Evolutionary conservation across 2,113 vertebrate genomes (phyloP).

Genomic region (Boulengeromyrus knoepffleri): DNA sequence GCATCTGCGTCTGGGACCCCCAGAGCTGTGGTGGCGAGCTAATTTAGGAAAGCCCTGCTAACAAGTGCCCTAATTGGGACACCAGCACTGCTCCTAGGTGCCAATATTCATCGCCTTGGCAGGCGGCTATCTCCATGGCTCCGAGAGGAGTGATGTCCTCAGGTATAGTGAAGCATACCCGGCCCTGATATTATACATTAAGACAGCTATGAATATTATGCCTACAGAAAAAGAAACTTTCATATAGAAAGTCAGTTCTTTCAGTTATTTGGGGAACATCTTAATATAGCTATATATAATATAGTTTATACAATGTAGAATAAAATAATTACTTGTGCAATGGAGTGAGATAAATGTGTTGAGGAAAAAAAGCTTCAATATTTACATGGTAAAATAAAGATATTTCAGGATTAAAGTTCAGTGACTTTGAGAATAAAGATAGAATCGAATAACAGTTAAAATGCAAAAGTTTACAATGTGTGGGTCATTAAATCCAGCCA

Average conservation of each 20-base stretch:
- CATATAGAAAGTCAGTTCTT: neutral
- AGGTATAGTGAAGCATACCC: neutral
- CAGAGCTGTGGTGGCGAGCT: neutral
- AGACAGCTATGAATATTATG: neutral
- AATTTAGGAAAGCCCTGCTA: neutral
- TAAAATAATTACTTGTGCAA: neutral
- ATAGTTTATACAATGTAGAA: neutral
- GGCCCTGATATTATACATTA: neutral
- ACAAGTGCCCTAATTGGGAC: constrained; percentile 1
- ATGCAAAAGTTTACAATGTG: neutral
- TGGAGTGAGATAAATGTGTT: neutral
- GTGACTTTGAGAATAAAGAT: neutral
- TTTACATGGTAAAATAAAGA: neutral
- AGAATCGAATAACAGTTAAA: neutral
- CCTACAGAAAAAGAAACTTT: neutral
- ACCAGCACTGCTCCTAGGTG: neutral
- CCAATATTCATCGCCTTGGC: neutral
- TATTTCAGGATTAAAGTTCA: neutral
- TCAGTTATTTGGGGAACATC: neutral
- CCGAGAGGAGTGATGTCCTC: neutral
- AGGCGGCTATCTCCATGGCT: neutral
- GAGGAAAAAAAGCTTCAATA: neutral
- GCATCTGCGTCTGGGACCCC: neutral
- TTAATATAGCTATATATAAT: neutral
- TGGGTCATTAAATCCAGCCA: neutral